phyloP scores from a whole-genome alignment of 2,113 vertebrate species.

The Aegithalos caudatus region DNA sequence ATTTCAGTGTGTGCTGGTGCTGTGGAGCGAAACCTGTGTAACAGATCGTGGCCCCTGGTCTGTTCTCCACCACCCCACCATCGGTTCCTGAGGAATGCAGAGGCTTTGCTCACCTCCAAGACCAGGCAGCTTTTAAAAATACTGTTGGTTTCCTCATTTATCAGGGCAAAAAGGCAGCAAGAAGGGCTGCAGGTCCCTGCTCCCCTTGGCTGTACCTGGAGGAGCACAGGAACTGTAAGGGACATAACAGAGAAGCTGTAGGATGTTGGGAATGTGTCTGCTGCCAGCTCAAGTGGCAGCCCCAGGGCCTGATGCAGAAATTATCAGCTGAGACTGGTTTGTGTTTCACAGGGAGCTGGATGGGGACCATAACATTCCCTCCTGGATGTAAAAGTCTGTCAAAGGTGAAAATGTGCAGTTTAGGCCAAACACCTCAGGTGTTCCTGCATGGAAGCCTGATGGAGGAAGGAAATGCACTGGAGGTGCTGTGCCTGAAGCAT shows the following conservation, averaged over 20 bases:
- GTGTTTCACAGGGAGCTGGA: not conserved
- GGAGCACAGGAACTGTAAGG: not conserved
- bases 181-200: not conserved
- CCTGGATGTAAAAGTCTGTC: not conserved
- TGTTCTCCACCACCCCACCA: not conserved
- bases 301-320: not conserved
- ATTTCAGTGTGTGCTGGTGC: not conserved
- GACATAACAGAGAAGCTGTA: not conserved
- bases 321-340: not conserved
- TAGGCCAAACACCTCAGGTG: not conserved
- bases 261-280: rapidly evolving
- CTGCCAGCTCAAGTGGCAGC: not conserved
- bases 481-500: not conserved
- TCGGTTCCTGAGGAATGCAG: not conserved
- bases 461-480: not conserved
- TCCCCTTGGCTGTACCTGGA: not conserved
- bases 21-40: not conserved
- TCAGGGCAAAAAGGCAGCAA: not conserved
- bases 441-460: not conserved
- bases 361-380: not conserved
- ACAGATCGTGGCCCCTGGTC: not conserved
- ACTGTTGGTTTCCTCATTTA: not conserved
- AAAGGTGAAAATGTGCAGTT: not conserved
- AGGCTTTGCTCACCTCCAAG: not conserved
- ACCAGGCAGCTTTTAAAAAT: not conserved